These are phyloP conservation scores for Meiosimyza platycephala DNA, from an alignment of 2,888 invertebrate species.

Conservation along the genomic window DNA sequence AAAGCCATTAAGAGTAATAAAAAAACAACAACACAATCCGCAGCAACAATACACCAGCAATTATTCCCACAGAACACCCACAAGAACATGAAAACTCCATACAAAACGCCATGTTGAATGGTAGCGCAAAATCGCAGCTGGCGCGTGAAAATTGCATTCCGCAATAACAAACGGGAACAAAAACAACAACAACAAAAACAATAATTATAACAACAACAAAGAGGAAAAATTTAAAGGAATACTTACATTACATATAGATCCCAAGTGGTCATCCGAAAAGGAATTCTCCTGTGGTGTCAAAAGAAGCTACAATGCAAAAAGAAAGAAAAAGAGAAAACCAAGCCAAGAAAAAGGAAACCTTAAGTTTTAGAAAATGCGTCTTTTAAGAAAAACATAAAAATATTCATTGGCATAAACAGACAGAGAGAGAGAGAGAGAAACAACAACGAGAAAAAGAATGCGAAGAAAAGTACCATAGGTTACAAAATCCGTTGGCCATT, in stretches of 20 bases:
- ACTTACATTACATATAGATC: not conserved
- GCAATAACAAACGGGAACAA: constrained; percentile 8
- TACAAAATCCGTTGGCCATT: not conserved
- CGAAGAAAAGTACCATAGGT: not conserved
- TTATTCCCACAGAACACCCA: constrained; percentile 11
- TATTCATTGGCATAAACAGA: not conserved
- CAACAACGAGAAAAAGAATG: not conserved
- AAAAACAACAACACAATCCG: constrained; percentile 11
- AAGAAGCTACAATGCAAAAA: constrained; percentile 9
- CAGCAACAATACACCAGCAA: constrained; percentile 6
- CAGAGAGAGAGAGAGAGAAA: not conserved
- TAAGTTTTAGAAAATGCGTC: constrained; percentile 16
- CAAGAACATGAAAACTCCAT: constrained; percentile 15
- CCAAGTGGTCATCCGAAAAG: constrained; percentile 28
- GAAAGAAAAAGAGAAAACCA: not conserved
- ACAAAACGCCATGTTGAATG: constrained; percentile 6
- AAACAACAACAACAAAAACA: not conserved
- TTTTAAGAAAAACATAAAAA: constrained; percentile 31
- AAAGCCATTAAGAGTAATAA: constrained; percentile 31
- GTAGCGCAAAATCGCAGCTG: constrained; percentile 23
- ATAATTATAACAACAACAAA: not conserved
- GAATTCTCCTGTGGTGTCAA: constrained; percentile 23
- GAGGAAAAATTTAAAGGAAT: not conserved
- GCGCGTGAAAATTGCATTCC: constrained; percentile 33
- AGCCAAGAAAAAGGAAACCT: not conserved